Conservation (phyloP, 2,888 invertebrate species). For the Ischnus inquisitorius region DNA sequence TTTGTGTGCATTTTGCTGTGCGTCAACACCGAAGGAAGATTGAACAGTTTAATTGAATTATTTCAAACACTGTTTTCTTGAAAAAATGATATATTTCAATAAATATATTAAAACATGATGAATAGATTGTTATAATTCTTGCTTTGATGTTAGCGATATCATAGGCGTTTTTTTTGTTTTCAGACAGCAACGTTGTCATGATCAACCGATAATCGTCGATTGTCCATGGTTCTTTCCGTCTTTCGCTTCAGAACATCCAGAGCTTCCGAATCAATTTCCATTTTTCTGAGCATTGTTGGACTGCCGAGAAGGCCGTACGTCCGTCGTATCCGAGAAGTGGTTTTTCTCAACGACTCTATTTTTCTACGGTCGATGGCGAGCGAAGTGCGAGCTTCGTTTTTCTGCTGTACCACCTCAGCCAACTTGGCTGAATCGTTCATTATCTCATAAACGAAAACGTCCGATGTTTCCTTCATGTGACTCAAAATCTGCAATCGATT, state of each 20-base stretch:
- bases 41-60: not conserved
- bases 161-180: slow-evolving; percentile 1
- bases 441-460: slow-evolving; percentile 56
- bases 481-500: slow-evolving; percentile 66
- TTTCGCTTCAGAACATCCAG: slow-evolving; percentile 54
- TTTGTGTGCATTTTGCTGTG: not conserved
- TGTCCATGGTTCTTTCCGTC: not conserved
- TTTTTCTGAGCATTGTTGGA: slow-evolving; percentile 67
- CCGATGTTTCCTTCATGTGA: slow-evolving; percentile 69
- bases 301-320: slow-evolving; percentile 62
- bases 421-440: slow-evolving; percentile 21
- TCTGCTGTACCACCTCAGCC: slow-evolving; percentile 24
- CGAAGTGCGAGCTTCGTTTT: slow-evolving; percentile 49
- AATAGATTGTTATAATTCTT: no score
- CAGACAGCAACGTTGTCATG: slow-evolving; percentile 9
- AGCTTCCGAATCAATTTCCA: slow-evolving; percentile 64
- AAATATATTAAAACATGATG: no score
- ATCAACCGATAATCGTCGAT: not conserved
- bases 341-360: slow-evolving; percentile 65
- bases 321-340: slow-evolving; percentile 60
- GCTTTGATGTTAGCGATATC: no score
- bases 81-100: not conserved
- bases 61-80: not conserved
- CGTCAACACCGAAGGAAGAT: not conserved
- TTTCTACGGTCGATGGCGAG: slow-evolving; percentile 54